Evolutionary conservation across 2,113 vertebrate species (phyloP).

Genomic region (Pimephales promelas): DNA sequence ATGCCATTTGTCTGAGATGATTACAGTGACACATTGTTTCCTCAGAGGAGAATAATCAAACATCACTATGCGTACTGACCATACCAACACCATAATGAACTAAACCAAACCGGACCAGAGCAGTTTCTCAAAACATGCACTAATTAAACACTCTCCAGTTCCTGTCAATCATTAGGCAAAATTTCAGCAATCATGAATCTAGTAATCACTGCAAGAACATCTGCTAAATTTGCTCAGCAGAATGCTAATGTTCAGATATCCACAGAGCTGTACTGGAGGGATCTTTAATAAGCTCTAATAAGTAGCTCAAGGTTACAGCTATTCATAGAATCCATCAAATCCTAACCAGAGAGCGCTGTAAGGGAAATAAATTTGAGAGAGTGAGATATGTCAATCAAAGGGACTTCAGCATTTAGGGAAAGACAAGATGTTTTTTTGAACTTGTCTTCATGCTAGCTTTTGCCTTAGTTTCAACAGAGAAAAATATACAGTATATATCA

Average conservation of each 20-base stretch:
- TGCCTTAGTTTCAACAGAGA: too few species aligned
- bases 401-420: not conserved
- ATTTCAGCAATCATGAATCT: not conserved
- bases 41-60: constrained; percentile 43
- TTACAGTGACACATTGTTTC: constrained; percentile 50
- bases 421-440: too few species aligned
- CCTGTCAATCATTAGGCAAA: constrained; percentile 3
- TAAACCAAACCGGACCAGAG: not conserved
- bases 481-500: too few species aligned
- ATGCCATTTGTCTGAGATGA: constrained; percentile 50
- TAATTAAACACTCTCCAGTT: not conserved
- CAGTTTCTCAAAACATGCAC: too few species aligned
- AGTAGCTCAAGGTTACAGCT: constrained; percentile 48
- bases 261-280: constrained; percentile 1
- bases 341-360: not conserved
- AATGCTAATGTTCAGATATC: constrained; percentile 11
- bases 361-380: not conserved
- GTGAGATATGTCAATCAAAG: not conserved
- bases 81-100: constrained; percentile 39
- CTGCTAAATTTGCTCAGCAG: constrained; percentile 13
- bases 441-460: too few species aligned
- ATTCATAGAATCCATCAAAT: constrained; percentile 34
- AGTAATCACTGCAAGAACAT: constrained; percentile 1
- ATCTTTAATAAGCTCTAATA: not conserved
- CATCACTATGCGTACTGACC: constrained; percentile 54